Evolutionary conservation across 2,113 vertebrate genomes (phyloP).

Genomic region (Salvator merianae): DNA sequence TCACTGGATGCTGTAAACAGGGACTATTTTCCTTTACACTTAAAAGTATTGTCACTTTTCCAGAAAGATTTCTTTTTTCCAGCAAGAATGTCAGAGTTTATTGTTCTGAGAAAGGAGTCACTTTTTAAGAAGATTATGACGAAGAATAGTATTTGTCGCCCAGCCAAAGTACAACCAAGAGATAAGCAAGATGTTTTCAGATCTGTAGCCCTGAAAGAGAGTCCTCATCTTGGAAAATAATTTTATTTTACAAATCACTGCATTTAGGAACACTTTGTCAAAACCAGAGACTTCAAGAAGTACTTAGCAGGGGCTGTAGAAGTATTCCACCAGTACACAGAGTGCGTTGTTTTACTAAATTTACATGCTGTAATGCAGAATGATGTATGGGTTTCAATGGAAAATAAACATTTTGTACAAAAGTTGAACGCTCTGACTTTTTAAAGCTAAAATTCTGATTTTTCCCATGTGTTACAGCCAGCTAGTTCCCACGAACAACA

Average conservation of each 20-base stretch:
- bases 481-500: constrained; percentile 6
- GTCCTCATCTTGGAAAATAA: background rate
- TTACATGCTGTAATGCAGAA: background rate
- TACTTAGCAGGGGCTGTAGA: background rate
- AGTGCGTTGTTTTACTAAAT: background rate
- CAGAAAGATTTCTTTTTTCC: too few relatives aligned
- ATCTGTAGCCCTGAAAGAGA: background rate
- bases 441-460: constrained; percentile 13
- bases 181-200: background rate
- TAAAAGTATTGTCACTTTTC: too few relatives aligned
- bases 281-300: background rate
- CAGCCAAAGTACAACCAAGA: background rate
- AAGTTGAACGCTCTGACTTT: background rate
- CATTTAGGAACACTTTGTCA: background rate
- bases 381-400: background rate
- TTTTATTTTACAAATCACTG: background rate
- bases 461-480: background rate
- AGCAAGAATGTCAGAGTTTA: background rate
- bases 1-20: background rate
- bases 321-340: background rate
- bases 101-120: background rate
- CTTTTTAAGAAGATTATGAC: background rate
- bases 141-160: background rate
- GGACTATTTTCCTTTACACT: too few relatives aligned
- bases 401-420: constrained; percentile 14